Evolutionary conservation across 2,113 vertebrate species (phyloP), one percentile per base, ranked within the genome.

Genomic region (Vanacampus margaritifer): DNA sequence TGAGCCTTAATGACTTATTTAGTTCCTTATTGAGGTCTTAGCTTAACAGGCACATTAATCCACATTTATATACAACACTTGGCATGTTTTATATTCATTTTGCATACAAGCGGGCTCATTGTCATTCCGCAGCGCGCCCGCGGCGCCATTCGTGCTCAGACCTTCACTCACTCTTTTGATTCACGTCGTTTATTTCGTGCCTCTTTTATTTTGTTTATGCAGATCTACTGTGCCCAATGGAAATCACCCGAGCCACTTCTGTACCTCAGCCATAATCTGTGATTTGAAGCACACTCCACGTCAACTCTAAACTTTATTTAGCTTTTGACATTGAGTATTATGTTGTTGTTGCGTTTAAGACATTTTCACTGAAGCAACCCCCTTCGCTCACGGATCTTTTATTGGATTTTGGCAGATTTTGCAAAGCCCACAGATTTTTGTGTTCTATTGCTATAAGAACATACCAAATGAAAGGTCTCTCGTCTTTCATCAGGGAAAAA

Each of bases 81-180:
- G 21, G 26, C 48, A 67, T 72, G 67, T 56, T 56, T 69, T 51
- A 62, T 64, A 53, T 71, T 45, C 48, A 45, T 41, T 67, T 51
- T 58, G 53, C 21, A 64, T 41, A 62, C 35, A 13, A 35, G 39
- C 6, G 2, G 39, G 46, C 60, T 67, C 51, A 74, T 75, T 65
- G 59, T 58, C 66, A 76, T 85, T 68, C 66, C 67, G 19, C 51
- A 78, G 62, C 26, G 23, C 6, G 13, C 61, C 51, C 64, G 60
- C 13, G n/a, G 64, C 54, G 21, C 24, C 71, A 69, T 68, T 81
- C 51, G 54, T 60, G 56, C 37, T 65, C 67, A 84, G 16, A 46
- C 23, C 51, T 54, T 26, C 51, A 59, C 45, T 54, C 8, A n/a
- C 56, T 70, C 28, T 65, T 74, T 70, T 59, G n/a, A 72, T 68